A percentile compares a stretch with the other conserved stretches of the same genome.
These are phyloP conservation scores for Drosophila kohkoa DNA, from an alignment of 1,140 invertebrate species.

Conservation along the genomic window DNA sequence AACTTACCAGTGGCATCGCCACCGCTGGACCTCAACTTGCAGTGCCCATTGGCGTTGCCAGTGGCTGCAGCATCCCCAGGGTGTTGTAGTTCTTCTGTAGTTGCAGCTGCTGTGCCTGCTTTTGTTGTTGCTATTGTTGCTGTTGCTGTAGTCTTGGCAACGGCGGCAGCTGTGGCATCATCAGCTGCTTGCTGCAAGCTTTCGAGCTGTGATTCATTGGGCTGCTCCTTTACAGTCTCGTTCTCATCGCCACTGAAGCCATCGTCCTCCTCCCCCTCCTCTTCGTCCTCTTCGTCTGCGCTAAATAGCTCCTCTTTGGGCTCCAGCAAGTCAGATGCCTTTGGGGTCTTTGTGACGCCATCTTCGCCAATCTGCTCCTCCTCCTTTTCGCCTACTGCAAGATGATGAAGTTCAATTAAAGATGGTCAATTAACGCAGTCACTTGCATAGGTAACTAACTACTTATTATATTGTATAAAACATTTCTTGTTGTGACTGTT, in stretches of 20 bases:
- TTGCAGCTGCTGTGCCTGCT: constrained; percentile 27
- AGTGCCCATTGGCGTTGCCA: constrained; percentile 74
- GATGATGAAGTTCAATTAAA: constrained; percentile 34
- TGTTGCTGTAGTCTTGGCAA: neutral
- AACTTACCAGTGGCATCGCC: constrained; percentile 70
- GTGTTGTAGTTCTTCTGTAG: constrained; percentile 76
- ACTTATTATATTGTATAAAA: too few relatives aligned
- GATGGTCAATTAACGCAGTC: constrained; percentile 37
- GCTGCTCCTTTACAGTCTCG: constrained; percentile 40
- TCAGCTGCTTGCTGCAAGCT: constrained; percentile 62
- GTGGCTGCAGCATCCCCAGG: constrained; percentile 57
- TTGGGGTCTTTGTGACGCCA: constrained; percentile 20
- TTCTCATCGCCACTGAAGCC: constrained; percentile 38
- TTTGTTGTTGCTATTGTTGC: constrained; percentile 18
- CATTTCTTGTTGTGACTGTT: too few relatives aligned
- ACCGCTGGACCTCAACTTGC: constrained; percentile 55
- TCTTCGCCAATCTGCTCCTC: constrained; percentile 43
- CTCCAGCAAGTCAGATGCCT: constrained; percentile 60
- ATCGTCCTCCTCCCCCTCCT: constrained; percentile 56
- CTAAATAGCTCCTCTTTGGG: constrained; percentile 79
- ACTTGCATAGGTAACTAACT: too few relatives aligned
- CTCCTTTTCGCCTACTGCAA: constrained; percentile 78
- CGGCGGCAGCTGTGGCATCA: constrained; percentile 45
- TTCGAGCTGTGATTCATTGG: constrained; percentile 73
- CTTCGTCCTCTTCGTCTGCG: constrained; percentile 62